These are phyloP conservation scores for Brachionus paranguensis DNA, from an alignment of 1,140 invertebrate species.

Conservation along the genomic window DNA sequence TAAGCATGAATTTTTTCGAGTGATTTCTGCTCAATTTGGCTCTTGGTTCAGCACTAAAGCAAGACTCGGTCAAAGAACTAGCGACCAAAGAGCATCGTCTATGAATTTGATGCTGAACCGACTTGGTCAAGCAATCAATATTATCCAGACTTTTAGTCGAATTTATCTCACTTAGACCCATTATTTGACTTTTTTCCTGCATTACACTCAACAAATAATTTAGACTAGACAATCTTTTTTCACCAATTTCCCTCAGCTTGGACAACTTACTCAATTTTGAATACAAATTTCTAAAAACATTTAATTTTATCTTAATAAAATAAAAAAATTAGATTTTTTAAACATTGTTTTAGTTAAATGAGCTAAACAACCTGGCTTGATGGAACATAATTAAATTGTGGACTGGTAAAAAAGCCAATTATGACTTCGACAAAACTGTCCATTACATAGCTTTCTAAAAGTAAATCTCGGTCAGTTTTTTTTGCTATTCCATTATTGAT, in stretches of 20 bases:
- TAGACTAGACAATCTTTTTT: background rate
- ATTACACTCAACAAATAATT: background rate
- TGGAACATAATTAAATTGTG: background rate
- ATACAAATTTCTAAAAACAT: background rate
- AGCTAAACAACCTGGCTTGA: background rate
- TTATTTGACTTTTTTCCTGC: background rate
- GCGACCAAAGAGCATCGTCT: background rate
- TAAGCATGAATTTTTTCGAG: background rate
- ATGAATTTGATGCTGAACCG: background rate
- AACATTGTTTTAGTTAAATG: background rate
- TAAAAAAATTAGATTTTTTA: background rate
- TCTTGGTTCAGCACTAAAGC: background rate
- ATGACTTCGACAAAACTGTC: slow-evolving; percentile 15
- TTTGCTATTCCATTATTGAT: background rate
- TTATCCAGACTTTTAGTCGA: background rate
- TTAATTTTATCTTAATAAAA: background rate
- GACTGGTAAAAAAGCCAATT: slow-evolving; percentile 12
- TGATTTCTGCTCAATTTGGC: background rate
- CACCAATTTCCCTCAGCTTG: background rate
- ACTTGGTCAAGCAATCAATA: background rate
- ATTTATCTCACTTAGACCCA: background rate
- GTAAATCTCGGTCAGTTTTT: background rate
- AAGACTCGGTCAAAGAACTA: background rate
- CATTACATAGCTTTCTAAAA: background rate
- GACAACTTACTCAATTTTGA: background rate